Evolutionary conservation across 2,888 invertebrate species (phyloP), one percentile per base, ranked within the genome.

Genomic region (Cremastinae sp.): DNA sequence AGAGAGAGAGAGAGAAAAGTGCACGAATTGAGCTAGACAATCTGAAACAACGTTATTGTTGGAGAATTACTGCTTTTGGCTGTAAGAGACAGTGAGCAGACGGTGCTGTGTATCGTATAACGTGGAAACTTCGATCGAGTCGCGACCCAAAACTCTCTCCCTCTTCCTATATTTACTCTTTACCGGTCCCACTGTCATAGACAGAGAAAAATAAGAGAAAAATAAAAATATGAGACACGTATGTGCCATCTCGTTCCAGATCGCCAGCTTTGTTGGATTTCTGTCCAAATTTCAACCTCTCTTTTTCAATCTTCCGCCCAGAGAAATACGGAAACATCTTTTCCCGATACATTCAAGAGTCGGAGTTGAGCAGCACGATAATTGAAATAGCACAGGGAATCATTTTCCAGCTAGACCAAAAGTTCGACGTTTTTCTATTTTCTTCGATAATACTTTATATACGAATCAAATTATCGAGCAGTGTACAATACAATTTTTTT

Each of bases 1-100:
- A 14, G 14, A 38, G 43, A 20, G 47, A 68, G 36, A 20, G 28
- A 58, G 22, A 28, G n/a, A 16, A 8, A 9, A 34, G 16, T 12
- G 9, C 14, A 28, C 0, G 54, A 62, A 54, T 41, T 20, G 10
- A 49, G 22, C 12, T 47, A 8, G 49, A 54, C 47, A 59, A 61
- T 62, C 49, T 36, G 66, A 22, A 75, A 71, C 47, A 75, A 71
- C 20, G 51, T 51, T 61, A 66, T 66, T 58, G 47, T 75, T 66
- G 51, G 34, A 34, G 56, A 62, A 72, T 72, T 68, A 62, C 54
- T 41, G 18, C 43, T 54, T 20, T 14, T 18, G 38, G 45, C 71
- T 66, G 71, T 22, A 72, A 51, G 36, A 62, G 45, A 70, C 45
- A 70, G 43, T 36, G 43, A 69, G n/a, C n/a, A n/a, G 36, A 53